Conservation (phyloP, 2,888 invertebrate genomes). For the Drosophila lutescens region DNA sequence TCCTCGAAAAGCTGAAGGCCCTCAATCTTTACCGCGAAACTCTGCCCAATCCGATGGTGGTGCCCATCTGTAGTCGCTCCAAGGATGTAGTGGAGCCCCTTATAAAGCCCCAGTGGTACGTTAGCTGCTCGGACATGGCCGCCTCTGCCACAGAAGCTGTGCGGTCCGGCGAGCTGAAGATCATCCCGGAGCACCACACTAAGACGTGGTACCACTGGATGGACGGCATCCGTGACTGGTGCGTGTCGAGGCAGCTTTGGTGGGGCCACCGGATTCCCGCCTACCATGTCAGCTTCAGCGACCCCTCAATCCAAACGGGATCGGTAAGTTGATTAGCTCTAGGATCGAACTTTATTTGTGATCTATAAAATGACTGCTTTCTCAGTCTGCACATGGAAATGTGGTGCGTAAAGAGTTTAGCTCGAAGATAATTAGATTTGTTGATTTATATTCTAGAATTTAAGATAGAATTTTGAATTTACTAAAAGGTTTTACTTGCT, state of each 20-base stretch:
- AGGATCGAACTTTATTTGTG: too few species aligned
- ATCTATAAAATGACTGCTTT: background rate
- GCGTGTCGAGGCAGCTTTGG: constrained; percentile 99
- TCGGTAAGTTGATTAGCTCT: constrained; percentile 76
- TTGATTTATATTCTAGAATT: too few species aligned
- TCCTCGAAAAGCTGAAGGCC: constrained; percentile 90
- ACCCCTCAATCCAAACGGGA: constrained; percentile 80
- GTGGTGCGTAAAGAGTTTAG: constrained; percentile 16
- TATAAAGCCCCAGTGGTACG: constrained; percentile 98
- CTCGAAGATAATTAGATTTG: background rate
- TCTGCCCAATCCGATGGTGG: constrained; percentile 96
- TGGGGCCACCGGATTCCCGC: constrained; percentile 99
- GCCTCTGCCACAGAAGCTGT: constrained; percentile 92
- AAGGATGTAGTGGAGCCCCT: constrained; percentile 99
- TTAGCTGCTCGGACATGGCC: constrained; percentile 96
- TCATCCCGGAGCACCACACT: constrained; percentile 95
- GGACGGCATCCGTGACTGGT: constrained; percentile 98
- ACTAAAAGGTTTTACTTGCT: background rate
- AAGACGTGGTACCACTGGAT: constrained; percentile 99
- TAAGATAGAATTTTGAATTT: background rate
- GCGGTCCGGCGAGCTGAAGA: constrained; percentile 91
- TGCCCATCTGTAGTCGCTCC: constrained; percentile 97
- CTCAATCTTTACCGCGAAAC: constrained; percentile 91
- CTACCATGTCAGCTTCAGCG: constrained; percentile 89
- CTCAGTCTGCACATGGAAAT: constrained; percentile 23